A percentile compares a stretch with the other conserved stretches of the same genome.
These are phyloP conservation scores for Epizoanthus rinbou DNA, from an alignment of 92 coral and sea anemone genomes.

Conservation along the genomic window DNA sequence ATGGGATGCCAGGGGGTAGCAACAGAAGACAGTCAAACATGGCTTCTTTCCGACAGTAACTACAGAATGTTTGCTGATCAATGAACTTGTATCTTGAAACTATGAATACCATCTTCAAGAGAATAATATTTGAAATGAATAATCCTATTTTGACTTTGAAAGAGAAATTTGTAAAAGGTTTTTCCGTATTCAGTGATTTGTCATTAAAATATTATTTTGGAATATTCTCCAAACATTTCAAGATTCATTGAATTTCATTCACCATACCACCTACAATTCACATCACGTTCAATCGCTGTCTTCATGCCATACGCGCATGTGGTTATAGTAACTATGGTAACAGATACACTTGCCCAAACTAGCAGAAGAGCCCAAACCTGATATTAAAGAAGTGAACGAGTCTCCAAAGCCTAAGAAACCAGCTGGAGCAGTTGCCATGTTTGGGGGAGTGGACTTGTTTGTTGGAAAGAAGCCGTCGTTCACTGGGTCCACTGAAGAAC, in stretches of 20 bases:
- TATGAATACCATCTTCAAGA: too few relatives aligned
- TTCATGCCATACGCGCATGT: not conserved
- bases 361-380: conserved; percentile 35
- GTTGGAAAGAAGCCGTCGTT: conserved; percentile 50
- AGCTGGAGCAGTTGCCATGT: conserved; percentile 90
- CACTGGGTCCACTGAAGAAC: not conserved
- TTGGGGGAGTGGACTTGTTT: conserved; percentile 95
- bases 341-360: conserved; percentile 10
- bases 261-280: not conserved
- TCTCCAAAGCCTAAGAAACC: conserved; percentile 70
- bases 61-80: too few relatives aligned
- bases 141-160: too few relatives aligned
- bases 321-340: conserved; percentile 6
- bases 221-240: not conserved
- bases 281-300: not conserved
- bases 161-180: too few relatives aligned
- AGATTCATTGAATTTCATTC: not conserved
- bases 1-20: too few relatives aligned
- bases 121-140: too few relatives aligned
- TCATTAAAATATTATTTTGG: too few relatives aligned
- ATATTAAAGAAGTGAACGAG: conserved; percentile 57
- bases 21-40: too few relatives aligned
- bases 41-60: too few relatives aligned
- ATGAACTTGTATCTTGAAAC: too few relatives aligned
- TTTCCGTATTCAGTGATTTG: too few relatives aligned